These are phyloP conservation scores for Latrodectus geometricus DNA, from an alignment of 1,140 invertebrate genomes.

Conservation along the genomic window DNA sequence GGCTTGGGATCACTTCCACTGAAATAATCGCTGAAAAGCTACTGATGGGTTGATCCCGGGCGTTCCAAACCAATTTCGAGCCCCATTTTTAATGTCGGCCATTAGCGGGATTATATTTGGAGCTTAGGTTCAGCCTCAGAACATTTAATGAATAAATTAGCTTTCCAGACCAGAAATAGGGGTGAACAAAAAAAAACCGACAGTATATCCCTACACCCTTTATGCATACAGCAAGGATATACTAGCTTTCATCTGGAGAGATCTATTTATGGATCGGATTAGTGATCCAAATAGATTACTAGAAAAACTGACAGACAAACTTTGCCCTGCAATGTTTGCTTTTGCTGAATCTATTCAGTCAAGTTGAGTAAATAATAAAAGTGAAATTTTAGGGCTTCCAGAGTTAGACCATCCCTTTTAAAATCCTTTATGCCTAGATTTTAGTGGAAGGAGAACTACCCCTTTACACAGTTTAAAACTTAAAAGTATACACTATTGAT, in stretches of 20 bases:
- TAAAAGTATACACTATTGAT: background rate
- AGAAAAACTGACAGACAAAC: background rate
- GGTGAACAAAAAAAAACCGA: conserved; percentile 3
- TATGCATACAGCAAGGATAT: conserved; percentile 5
- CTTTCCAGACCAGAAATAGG: conserved; percentile 6
- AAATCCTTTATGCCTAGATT: conserved; percentile 49
- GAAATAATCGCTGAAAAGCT: background rate
- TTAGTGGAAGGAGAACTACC: conserved; percentile 25
- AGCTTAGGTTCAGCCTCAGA: conserved; percentile 45
- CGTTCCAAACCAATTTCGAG: conserved; percentile 6
- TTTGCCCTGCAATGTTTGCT: conserved; percentile 22
- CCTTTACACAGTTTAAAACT: conserved; percentile 52
- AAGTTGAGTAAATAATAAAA: conserved; percentile 43
- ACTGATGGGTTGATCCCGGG: conserved; percentile 17
- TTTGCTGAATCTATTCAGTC: background rate
- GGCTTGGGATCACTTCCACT: too few relatives aligned
- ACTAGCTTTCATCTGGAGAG: conserved; percentile 30
- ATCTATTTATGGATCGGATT: conserved; percentile 57
- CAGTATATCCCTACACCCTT: background rate
- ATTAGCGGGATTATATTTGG: conserved; percentile 59
- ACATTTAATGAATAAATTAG: conserved; percentile 62
- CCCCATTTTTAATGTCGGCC: conserved; percentile 55
- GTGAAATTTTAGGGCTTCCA: conserved; percentile 17
- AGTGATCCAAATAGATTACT: conserved; percentile 24
- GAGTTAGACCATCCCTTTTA: conserved; percentile 27